Base-by-base conservation (phyloP, 2,113 vertebrate species). In the Actenoides lindsayi region DNA sequence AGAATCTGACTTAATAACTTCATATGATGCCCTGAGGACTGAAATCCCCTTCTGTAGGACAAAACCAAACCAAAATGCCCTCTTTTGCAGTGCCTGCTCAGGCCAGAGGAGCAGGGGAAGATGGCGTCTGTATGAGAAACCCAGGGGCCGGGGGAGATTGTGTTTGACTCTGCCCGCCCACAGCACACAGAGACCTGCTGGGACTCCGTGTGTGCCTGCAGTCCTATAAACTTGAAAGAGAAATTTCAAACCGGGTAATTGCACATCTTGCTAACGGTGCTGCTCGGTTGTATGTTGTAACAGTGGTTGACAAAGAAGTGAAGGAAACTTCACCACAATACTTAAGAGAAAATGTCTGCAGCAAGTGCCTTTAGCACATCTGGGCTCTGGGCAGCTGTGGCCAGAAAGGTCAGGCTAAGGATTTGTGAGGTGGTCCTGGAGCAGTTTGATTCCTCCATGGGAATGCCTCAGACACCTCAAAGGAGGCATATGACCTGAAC, bases 231-330 rank as follows among this genome's bases (percentile, higher is more conserved):
- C 56, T 42, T 78, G 30, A 60, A 59, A 90, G 68, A 93, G 82
- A 88, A 77, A 70, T 90, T 92, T 94, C 54, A 92, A 54, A 64
- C 10, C 21, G 73, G 14, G 64, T 48, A 87, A 57, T 95, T 93
- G 64, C 95, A 89, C 39, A 57, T 95, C 88, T 94, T 54, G 60
- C 73, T 91, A 87, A 91, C 28, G 27, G 41, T 82, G 77, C 60
- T 67, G 80, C 83, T 83, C 0, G 2, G 50, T 24, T 81, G 35
- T 68, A 2, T 96, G 96, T 97, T 95, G 95, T 96, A 97, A 96
- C 69, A 60, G 69, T 20, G 83, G 82, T 96, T 96, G 88, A 78
- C 95, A 95, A 97, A 97, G 92, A 94, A 37, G 62, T 71, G 46
- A 73, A 93, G 92, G 95, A 92, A 96, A 75, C 76, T 75, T 35